phyloP scores from a whole-genome alignment of 2,113 vertebrate species.

The Thunnus thynnus region DNA sequence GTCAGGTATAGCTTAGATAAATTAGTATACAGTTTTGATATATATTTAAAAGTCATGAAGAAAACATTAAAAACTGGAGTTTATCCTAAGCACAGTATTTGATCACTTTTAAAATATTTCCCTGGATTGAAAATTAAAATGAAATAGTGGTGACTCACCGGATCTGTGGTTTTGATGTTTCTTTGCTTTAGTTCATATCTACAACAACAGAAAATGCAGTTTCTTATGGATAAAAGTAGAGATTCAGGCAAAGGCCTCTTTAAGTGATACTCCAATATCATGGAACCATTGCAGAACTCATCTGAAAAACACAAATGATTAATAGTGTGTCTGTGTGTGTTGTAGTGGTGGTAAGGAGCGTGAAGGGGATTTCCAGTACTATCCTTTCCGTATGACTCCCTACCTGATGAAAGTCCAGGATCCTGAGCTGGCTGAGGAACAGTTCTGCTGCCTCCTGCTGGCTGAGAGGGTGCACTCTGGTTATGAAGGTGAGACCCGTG shows the following conservation, averaged over 20 bases:
- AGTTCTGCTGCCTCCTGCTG: slow-evolving; percentile 96
- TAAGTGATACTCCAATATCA: too few relatives aligned
- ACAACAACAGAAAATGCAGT: not conserved
- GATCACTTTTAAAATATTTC: too few relatives aligned
- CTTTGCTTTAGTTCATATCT: not conserved
- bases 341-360: slow-evolving; percentile 87
- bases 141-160: too few relatives aligned
- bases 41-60: too few relatives aligned
- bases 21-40: too few relatives aligned
- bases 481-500: slow-evolving; percentile 90
- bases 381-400: slow-evolving; percentile 96
- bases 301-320: not conserved
- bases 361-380: slow-evolving; percentile 88
- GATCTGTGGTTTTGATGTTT: too few relatives aligned
- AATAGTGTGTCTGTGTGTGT: slow-evolving; percentile 11
- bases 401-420: slow-evolving; percentile 94
- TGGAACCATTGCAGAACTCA: not conserved
- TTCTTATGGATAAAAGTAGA: not conserved
- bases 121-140: too few relatives aligned
- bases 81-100: too few relatives aligned
- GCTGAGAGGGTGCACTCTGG: slow-evolving; percentile 97
- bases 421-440: slow-evolving; percentile 85
- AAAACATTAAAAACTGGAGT: too few relatives aligned
- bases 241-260: not conserved
- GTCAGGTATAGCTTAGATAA: not conserved